phyloP scores from a whole-genome alignment of 2,888 invertebrate genomes.

The Papilio gigon region DNA sequence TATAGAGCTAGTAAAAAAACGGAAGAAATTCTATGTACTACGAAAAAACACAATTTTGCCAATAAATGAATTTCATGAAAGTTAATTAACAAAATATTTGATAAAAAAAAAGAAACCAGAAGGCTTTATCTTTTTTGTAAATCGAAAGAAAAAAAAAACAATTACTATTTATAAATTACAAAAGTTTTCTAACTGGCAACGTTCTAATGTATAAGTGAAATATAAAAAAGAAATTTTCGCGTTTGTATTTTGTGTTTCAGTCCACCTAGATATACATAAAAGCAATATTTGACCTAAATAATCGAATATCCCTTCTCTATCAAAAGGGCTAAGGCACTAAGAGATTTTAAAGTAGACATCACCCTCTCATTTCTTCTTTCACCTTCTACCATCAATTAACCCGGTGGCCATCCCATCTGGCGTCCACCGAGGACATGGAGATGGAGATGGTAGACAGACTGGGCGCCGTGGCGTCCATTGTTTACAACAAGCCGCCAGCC shows the following conservation, averaged over 20 bases:
- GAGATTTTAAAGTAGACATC: neutral
- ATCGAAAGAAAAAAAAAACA: neutral
- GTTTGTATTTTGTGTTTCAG: constrained; percentile 4
- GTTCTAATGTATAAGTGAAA: neutral
- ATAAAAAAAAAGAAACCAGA: constrained; percentile 29
- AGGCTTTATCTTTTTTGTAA: neutral
- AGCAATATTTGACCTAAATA: neutral
- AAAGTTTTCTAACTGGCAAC: constrained; percentile 22
- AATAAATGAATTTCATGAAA: neutral
- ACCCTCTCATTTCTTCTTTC: constrained; percentile 47
- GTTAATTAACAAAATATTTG: constrained; percentile 9
- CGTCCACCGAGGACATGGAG: constrained; percentile 91
- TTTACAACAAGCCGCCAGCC: constrained; percentile 91
- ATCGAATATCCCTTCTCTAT: neutral
- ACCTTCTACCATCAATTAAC: constrained; percentile 60
- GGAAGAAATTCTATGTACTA: constrained; percentile 4
- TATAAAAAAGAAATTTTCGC: neutral
- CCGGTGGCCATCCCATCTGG: constrained; percentile 89
- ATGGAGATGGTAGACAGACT: constrained; percentile 92
- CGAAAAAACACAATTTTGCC: neutral
- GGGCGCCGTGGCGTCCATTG: constrained; percentile 90
- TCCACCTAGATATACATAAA: neutral
- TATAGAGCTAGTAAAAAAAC: constrained; percentile 6
- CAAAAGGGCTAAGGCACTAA: constrained; percentile 27
- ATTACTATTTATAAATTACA: neutral